phyloP scores from a whole-genome alignment of 2,888 invertebrate genomes.

The Parnassius mnemosyne region DNA sequence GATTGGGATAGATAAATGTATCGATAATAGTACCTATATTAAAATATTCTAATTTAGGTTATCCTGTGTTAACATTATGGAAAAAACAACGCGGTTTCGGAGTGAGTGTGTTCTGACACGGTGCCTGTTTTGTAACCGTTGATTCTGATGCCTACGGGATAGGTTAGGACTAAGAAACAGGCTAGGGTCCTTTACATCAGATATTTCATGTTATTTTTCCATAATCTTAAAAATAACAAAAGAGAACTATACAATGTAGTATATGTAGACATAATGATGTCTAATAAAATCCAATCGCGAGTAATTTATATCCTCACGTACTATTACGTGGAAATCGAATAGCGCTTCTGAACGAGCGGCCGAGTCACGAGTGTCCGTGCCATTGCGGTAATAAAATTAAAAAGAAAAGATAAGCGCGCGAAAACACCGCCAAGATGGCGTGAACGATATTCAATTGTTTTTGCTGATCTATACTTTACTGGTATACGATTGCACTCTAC shows the following conservation, averaged over 20 bases:
- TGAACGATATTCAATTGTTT: constrained; percentile 25
- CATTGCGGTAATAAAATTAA: constrained; percentile 29
- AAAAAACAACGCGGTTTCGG: no score
- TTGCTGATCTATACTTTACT: constrained; percentile 8
- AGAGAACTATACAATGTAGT: neutral
- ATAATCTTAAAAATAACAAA: neutral
- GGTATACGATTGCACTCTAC: no score
- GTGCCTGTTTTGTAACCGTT: no score
- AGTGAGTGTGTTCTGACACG: no score
- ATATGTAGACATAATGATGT: neutral
- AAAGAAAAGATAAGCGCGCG: constrained; percentile 28
- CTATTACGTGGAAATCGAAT: constrained; percentile 27
- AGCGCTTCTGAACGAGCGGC: constrained; percentile 32
- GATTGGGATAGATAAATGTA: no score
- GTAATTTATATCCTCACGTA: constrained; percentile 29
- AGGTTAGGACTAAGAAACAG: no score
- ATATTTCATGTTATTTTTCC: no score
- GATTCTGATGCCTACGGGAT: no score
- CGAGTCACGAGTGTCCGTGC: constrained; percentile 32
- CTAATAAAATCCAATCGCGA: constrained; percentile 6
- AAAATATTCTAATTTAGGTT: no score
- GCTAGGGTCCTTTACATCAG: no score
- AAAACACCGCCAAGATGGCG: constrained; percentile 33
- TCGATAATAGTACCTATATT: no score
- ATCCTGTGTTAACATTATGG: no score